Evolutionary conservation across 2,888 invertebrate species (phyloP).

Genomic region (Nymphalis urticae): DNA sequence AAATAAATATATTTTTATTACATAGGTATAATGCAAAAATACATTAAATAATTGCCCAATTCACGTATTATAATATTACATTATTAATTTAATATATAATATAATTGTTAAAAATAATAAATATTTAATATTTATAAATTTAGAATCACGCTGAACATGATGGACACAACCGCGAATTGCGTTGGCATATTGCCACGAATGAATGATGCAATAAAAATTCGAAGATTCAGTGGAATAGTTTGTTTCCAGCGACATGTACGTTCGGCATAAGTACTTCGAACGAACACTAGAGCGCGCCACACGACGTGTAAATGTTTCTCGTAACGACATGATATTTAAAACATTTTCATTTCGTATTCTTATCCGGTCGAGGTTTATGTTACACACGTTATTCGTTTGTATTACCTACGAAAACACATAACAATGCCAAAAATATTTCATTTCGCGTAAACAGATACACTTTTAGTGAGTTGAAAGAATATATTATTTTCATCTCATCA

Average conservation of each 20-base stretch:
- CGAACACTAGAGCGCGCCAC: conserved; percentile 21
- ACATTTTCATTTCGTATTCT: conserved; percentile 11
- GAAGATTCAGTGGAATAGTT: conserved; percentile 67
- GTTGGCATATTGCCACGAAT: conserved; percentile 68
- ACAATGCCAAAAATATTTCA: conserved; percentile 65
- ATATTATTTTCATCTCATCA: conserved; percentile 15
- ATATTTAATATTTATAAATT: conserved; percentile 20
- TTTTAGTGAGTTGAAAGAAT: conserved; percentile 20
- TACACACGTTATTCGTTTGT: conserved; percentile 5
- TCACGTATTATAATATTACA: neutral
- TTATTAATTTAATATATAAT: neutral
- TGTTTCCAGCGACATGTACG: conserved; percentile 38
- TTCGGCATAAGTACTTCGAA: conserved; percentile 40
- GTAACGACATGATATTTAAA: conserved; percentile 16
- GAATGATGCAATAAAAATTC: conserved; percentile 73
- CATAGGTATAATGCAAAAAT: neutral
- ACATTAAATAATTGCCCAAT: conserved; percentile 3
- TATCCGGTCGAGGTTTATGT: neutral
- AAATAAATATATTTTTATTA: neutral
- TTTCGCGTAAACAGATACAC: conserved; percentile 57
- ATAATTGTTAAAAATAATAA: neutral
- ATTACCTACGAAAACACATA: conserved; percentile 43
- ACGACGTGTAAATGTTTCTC: conserved; percentile 19
- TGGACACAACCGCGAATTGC: conserved; percentile 56
- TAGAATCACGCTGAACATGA: conserved; percentile 58